Percentiles rank a stretch among this genome's conserved stretches.
Evolutionary conservation across 2,888 invertebrate genomes (phyloP).

Genomic region (Trissolcus brochymenae): DNA sequence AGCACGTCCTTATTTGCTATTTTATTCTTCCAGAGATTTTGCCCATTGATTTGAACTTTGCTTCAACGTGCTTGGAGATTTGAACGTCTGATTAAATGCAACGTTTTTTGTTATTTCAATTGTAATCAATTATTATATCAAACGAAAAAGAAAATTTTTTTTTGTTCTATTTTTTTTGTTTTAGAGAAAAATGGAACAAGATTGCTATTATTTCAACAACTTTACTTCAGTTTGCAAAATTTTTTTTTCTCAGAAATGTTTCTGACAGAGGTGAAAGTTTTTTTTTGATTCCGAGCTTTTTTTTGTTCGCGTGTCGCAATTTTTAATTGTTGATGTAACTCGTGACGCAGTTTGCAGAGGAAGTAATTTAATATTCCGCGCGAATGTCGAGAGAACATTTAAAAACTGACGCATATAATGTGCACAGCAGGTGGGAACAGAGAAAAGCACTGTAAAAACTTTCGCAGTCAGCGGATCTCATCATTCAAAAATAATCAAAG

Average conservation of each 20-base stretch:
- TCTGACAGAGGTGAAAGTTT: slow-evolving; percentile 4
- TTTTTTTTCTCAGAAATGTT: too few relatives aligned
- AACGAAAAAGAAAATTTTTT: too few relatives aligned
- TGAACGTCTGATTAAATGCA: too few relatives aligned
- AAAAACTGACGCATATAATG: slow-evolving; percentile 16
- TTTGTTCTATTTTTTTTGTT: too few relatives aligned
- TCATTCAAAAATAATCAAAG: too few relatives aligned
- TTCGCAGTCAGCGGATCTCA: slow-evolving; percentile 1
- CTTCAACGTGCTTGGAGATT: too few relatives aligned
- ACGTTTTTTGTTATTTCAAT: too few relatives aligned
- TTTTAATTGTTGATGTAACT: slow-evolving; percentile 41
- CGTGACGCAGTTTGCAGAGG: slow-evolving; percentile 21
- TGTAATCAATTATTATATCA: too few relatives aligned
- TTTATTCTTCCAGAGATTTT: neutral
- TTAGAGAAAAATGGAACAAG: neutral
- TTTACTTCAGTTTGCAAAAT: too few relatives aligned
- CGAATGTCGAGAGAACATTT: slow-evolving; percentile 28
- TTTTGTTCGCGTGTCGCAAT: slow-evolving; percentile 15
- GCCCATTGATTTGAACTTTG: too few relatives aligned
- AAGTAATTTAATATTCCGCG: slow-evolving; percentile 40
- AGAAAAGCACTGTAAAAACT: neutral
- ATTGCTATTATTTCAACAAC: neutral
- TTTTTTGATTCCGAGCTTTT: slow-evolving; percentile 1
- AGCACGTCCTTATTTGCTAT: slow-evolving; percentile 3
- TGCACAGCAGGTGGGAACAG: neutral